phyloP scores from a whole-genome alignment of 1,140 invertebrate genomes.

The Aphidius gifuensis region DNA sequence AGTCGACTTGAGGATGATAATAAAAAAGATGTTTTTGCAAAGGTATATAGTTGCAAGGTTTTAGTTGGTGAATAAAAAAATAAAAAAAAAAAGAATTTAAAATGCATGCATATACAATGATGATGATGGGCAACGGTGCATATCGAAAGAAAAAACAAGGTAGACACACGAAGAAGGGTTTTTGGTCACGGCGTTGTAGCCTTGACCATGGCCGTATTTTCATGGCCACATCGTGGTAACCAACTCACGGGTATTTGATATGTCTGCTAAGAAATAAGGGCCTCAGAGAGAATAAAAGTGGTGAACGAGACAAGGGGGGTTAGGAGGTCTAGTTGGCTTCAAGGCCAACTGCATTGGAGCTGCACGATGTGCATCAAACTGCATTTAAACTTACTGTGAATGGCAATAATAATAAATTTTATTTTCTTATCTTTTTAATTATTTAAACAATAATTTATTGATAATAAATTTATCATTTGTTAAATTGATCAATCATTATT shows the following conservation, averaged over 20 bases:
- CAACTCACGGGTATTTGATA: too few relatives aligned
- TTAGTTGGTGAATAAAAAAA: too few relatives aligned
- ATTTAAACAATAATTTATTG: too few relatives aligned
- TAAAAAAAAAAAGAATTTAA: too few relatives aligned
- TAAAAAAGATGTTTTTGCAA: too few relatives aligned
- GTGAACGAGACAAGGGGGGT: constrained; percentile 28
- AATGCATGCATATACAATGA: too few relatives aligned
- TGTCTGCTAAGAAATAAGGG: neutral
- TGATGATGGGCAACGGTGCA: constrained; percentile 18
- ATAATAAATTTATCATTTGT: too few relatives aligned
- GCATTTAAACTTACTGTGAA: constrained; percentile 29
- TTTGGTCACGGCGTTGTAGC: constrained; percentile 30
- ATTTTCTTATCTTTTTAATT: too few relatives aligned
- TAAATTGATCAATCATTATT: too few relatives aligned
- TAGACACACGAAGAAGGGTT: constrained; percentile 18
- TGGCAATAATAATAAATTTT: too few relatives aligned
- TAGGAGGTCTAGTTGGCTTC: constrained; percentile 27
- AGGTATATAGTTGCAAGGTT: too few relatives aligned
- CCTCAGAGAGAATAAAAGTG: constrained; percentile 23
- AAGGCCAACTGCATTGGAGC: constrained; percentile 42
- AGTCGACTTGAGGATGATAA: too few relatives aligned
- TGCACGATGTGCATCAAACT: constrained; percentile 30
- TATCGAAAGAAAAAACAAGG: constrained; percentile 11
- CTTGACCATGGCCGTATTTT: constrained; percentile 45
- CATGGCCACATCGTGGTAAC: constrained; percentile 29